Evolutionary conservation across 2,113 vertebrate genomes (phyloP).

Genomic region (Macaca mulatta): DNA sequence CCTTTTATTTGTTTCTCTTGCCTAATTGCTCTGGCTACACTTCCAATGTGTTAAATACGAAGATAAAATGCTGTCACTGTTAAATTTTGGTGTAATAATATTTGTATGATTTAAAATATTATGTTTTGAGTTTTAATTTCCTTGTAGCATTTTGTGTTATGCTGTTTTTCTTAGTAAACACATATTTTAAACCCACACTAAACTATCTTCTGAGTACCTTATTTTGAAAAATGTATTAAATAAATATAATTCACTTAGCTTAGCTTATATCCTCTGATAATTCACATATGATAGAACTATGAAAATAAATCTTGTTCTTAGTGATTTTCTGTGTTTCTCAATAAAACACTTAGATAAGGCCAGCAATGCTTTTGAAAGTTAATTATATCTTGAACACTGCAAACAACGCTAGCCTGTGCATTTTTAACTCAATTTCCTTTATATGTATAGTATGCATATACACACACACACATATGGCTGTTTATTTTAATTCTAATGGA

Average conservation of each 20-base stretch:
- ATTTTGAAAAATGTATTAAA: conserved; percentile 60
- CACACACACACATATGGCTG: background rate
- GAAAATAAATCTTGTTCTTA: conserved; percentile 66
- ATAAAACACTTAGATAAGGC: conserved; percentile 75
- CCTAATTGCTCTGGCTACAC: too few relatives aligned
- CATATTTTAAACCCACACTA: background rate
- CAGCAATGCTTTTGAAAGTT: conserved; percentile 68
- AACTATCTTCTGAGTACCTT: background rate
- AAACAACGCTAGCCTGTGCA: background rate
- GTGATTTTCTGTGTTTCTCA: conserved; percentile 79
- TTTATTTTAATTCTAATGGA: background rate
- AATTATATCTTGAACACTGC: conserved; percentile 62
- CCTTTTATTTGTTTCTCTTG: too few relatives aligned
- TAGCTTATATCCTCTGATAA: conserved; percentile 46
- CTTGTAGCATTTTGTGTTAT: background rate
- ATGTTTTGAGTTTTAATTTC: background rate
- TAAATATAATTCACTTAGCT: conserved; percentile 61
- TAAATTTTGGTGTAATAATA: background rate
- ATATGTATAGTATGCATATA: background rate
- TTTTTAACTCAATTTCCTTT: conserved; percentile 33
- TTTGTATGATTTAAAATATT: background rate
- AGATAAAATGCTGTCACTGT: background rate
- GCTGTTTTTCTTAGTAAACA: background rate
- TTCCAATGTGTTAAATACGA: background rate
- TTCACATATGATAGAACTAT: conserved; percentile 58